These are phyloP conservation scores for Falcunculus frontatus DNA, from an alignment of 2,113 vertebrate genomes.

Conservation along the genomic window DNA sequence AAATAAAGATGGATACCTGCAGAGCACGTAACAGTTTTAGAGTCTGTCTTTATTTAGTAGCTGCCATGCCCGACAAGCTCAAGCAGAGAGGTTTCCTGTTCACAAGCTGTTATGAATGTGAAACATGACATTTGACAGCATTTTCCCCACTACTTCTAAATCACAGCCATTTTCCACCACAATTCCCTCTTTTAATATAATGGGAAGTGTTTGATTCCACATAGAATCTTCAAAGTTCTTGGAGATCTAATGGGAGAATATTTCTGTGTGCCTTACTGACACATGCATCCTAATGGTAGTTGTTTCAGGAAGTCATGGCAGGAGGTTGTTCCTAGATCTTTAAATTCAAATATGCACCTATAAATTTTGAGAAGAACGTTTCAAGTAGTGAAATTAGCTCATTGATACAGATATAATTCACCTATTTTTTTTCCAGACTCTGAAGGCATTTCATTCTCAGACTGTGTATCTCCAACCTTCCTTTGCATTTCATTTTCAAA, in stretches of 20 bases:
- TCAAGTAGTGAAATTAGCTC: neutral
- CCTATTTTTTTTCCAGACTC: neutral
- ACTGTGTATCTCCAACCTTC: neutral
- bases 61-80: conserved; percentile 39
- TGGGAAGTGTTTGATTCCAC: neutral
- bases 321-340: neutral
- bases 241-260: neutral
- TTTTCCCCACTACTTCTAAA: conserved; percentile 23
- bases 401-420: neutral
- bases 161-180: conserved; percentile 50
- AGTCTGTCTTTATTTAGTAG: conserved; percentile 40
- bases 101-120: conserved; percentile 64
- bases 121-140: conserved; percentile 67
- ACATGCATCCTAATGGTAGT: neutral
- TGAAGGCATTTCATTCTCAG: neutral
- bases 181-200: conserved; percentile 45
- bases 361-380: neutral
- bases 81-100: conserved; percentile 74
- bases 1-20: conserved; percentile 40
- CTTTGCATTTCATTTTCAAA: neutral
- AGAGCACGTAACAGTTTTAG: conserved; percentile 29
- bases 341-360: neutral
- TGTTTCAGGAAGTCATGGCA: neutral
- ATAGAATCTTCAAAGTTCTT: neutral
- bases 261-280: neutral